A percentile compares a stretch with the other conserved stretches of the same genome.
phyloP scores from a whole-genome alignment of 2,888 invertebrate species.

The Sphaeridia pumilis region DNA sequence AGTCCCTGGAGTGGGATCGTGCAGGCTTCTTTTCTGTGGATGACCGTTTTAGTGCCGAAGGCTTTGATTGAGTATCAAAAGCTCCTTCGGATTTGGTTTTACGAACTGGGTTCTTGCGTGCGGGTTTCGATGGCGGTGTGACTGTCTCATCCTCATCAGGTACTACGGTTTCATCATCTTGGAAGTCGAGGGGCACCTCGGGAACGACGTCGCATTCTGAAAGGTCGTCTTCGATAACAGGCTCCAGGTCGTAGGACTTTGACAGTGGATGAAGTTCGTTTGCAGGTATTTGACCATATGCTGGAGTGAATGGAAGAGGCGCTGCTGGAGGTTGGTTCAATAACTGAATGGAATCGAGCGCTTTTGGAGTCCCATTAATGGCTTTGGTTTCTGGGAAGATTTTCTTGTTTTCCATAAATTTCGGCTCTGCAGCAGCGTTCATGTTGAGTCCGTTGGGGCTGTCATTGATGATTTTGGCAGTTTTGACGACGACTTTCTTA shows the following conservation, averaged over 20 bases:
- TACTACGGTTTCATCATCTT: neutral
- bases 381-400: neutral
- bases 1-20: slow-evolving; percentile 8
- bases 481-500: neutral
- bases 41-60: slow-evolving; percentile 7
- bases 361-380: neutral
- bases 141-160: neutral
- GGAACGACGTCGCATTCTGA: slow-evolving; percentile 5
- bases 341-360: too few relatives aligned
- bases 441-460: neutral
- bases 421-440: neutral
- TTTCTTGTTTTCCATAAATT: neutral
- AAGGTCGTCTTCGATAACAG: slow-evolving; percentile 10
- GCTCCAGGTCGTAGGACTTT: slow-evolving; percentile 14
- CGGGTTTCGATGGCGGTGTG: neutral
- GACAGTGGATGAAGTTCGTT: slow-evolving; percentile 13
- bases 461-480: slow-evolving; percentile 1
- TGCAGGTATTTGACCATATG: neutral
- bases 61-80: slow-evolving; percentile 8
- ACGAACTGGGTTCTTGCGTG: slow-evolving; percentile 11
- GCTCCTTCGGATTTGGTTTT: slow-evolving; percentile 17
- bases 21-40: slow-evolving; percentile 13
- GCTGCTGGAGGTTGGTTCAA: neutral
- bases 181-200: neutral
- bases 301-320: neutral